phyloP scores from a whole-genome alignment of 1,140 invertebrate genomes.

The Halictus rubicundus region DNA sequence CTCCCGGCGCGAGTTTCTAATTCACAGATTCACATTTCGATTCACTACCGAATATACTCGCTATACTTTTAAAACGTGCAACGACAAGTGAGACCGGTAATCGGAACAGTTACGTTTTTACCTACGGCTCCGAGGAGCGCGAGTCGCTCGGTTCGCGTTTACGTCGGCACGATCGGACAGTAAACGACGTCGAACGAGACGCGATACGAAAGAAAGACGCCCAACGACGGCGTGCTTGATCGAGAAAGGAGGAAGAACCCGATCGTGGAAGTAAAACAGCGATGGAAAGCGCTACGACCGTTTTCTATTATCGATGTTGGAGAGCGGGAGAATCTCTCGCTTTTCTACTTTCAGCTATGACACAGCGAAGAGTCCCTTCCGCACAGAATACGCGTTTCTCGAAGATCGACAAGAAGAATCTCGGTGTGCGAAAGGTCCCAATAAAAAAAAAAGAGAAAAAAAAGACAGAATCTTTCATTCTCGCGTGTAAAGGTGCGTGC shows the following conservation, averaged over 20 bases:
- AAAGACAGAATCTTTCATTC: too few species aligned
- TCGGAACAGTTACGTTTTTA: neutral
- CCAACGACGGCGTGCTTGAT: neutral
- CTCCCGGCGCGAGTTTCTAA: neutral
- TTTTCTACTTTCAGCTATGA: too few species aligned
- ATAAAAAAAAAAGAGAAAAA: too few species aligned
- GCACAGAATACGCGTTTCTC: too few species aligned
- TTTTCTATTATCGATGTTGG: neutral
- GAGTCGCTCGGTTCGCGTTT: neutral
- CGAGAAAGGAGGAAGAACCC: neutral
- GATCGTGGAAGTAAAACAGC: neutral
- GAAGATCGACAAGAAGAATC: neutral
- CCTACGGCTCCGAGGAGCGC: neutral
- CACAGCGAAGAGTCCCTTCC: too few species aligned
- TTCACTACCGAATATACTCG: neutral
- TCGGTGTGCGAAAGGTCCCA: too few species aligned
- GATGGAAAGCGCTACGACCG: neutral
- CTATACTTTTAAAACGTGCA: conserved; percentile 3
- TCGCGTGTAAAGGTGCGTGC: too few species aligned
- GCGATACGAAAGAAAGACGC: neutral
- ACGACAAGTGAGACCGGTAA: neutral
- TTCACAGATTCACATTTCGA: neutral
- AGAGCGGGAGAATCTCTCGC: neutral
- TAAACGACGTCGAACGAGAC: neutral
- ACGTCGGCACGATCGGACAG: neutral